Percentiles rank a stretch among this genome's conserved stretches.
phyloP scores from a whole-genome alignment of 1,140 invertebrate genomes.

The Neotoxoptera formosana region DNA sequence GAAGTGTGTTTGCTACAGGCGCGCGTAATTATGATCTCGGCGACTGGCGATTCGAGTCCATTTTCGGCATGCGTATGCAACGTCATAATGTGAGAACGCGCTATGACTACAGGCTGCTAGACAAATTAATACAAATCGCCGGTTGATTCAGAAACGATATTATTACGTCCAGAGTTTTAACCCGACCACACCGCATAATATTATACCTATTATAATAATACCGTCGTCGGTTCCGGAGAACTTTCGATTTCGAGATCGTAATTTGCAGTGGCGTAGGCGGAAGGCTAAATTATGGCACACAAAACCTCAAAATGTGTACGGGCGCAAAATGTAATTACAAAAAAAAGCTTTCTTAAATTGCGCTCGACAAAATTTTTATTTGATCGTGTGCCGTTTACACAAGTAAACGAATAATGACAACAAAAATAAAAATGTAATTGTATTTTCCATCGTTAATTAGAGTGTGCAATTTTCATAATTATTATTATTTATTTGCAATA shows the following conservation, averaged over 20 bases:
- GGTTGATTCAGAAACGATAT: background rate
- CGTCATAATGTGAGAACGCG: background rate
- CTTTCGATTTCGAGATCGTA: background rate
- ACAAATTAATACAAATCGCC: slow-evolving; percentile 14
- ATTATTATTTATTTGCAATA: no score
- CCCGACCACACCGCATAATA: background rate
- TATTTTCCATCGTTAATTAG: no score
- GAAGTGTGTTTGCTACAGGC: background rate
- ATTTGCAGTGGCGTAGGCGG: background rate
- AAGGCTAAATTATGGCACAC: background rate
- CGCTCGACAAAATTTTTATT: no score
- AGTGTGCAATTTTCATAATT: no score
- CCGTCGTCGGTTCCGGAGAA: background rate
- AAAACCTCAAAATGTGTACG: no score
- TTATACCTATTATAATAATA: background rate
- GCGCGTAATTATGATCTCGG: background rate
- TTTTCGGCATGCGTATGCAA: background rate
- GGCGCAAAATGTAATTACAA: no score
- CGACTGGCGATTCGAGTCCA: background rate
- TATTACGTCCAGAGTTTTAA: background rate
- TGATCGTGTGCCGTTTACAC: no score
- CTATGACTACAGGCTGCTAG: background rate
- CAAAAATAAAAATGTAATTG: no score
- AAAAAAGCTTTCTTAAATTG: no score
- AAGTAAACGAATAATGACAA: no score